Conservation (phyloP, 2,797 vertebrate genomes). For the Sciurus vulgaris region DNA sequence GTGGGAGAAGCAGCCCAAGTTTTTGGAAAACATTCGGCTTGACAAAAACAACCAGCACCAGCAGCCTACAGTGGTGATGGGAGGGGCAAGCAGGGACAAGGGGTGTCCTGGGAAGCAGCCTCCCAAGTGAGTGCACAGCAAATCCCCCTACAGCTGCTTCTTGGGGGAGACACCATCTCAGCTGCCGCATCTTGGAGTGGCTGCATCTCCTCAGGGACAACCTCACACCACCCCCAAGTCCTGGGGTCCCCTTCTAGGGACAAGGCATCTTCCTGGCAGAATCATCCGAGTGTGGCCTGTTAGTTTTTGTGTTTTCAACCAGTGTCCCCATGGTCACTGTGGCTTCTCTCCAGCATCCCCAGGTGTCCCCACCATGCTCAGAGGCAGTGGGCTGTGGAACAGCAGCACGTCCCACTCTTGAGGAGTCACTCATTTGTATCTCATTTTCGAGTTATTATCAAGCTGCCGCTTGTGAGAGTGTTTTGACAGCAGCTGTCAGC, state of each 20-base stretch:
- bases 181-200: rapidly evolving
- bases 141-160: no score
- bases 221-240: background rate
- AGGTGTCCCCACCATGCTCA: rapidly evolving
- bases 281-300: background rate
- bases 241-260: background rate
- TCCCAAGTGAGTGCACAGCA: no score
- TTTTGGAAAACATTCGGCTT: background rate
- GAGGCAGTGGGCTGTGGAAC: background rate
- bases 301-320: background rate
- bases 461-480: no score
- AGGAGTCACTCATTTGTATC: no score
- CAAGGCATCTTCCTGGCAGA: no score
- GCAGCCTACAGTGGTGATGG: rapidly evolving
- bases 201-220: background rate
- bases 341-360: background rate
- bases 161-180: background rate
- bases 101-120: background rate
- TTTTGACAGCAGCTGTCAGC: no score
- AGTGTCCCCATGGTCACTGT: background rate
- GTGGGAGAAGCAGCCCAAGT: background rate
- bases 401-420: background rate
- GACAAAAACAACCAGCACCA: background rate
- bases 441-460: no score
- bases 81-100: background rate